phyloP scores from a whole-genome alignment of 2,888 invertebrate genomes.

The Mycalesis mineus region DNA sequence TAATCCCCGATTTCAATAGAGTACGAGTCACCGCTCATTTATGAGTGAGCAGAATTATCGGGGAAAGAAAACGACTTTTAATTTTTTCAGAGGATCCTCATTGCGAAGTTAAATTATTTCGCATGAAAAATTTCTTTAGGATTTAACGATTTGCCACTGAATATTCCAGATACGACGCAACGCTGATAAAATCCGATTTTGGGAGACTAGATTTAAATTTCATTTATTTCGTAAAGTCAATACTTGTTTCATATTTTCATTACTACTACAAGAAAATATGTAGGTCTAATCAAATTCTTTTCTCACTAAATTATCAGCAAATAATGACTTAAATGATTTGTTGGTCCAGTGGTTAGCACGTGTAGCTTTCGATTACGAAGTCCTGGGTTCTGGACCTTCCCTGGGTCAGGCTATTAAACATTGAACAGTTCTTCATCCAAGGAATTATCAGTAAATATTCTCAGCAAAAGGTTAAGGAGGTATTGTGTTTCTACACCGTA shows the following conservation, averaged over 20 bases:
- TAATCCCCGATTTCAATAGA: conserved; percentile 61
- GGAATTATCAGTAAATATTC: no score
- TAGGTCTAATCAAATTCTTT: no score
- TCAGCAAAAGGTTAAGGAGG: no score
- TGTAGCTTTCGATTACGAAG: no score
- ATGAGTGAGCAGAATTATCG: conserved; percentile 51
- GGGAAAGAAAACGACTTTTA: conserved; percentile 49
- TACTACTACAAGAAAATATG: no score
- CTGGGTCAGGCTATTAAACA: no score
- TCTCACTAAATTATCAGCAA: no score
- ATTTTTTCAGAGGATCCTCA: conserved; percentile 53
- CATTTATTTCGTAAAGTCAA: conserved; percentile 29
- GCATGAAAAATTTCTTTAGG: conserved; percentile 60
- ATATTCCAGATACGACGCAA: conserved; percentile 49
- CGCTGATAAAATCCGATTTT: conserved; percentile 44
- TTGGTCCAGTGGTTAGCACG: no score
- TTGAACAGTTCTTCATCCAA: no score
- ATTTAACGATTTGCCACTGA: conserved; percentile 52
- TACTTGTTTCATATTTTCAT: neutral
- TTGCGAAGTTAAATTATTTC: conserved; percentile 66
- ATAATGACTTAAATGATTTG: no score
- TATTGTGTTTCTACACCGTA: no score
- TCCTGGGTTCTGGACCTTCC: no score
- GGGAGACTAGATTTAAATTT: conserved; percentile 36
- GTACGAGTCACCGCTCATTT: conserved; percentile 46